phyloP scores from a whole-genome alignment of 2,888 invertebrate genomes.

The Cyaniris semiargus region DNA sequence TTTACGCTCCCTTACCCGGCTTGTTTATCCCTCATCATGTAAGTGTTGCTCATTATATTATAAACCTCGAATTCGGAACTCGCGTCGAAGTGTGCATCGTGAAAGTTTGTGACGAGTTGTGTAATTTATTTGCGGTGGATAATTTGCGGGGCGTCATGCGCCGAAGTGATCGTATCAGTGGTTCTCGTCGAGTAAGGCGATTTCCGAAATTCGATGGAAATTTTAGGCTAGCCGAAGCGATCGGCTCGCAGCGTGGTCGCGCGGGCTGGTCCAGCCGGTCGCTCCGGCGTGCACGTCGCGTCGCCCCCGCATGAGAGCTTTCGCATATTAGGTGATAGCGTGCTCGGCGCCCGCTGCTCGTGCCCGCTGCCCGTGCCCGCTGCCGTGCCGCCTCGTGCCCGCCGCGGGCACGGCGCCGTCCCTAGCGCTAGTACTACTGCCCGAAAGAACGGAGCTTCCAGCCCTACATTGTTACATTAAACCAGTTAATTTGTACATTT shows the following conservation, averaged over 20 bases:
- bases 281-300: constrained; percentile 49
- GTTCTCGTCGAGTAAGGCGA: constrained; percentile 57
- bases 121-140: constrained; percentile 42
- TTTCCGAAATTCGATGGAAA: constrained; percentile 76
- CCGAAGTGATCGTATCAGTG: constrained; percentile 46
- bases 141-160: constrained; percentile 37
- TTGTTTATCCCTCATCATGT: constrained; percentile 79
- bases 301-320: constrained; percentile 64
- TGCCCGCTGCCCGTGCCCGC: constrained; percentile 48
- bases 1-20: constrained; percentile 75
- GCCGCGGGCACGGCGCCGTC: constrained; percentile 44
- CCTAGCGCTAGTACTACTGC: constrained; percentile 51
- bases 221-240: constrained; percentile 61
- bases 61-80: constrained; percentile 75
- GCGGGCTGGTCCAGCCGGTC: constrained; percentile 51
- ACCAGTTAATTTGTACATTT: background rate
- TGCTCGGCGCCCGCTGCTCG: constrained; percentile 51
- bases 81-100: constrained; percentile 69
- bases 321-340: constrained; percentile 53
- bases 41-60: constrained; percentile 78
- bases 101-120: constrained; percentile 75
- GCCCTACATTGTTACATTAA: background rate
- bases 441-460: constrained; percentile 59
- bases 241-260: constrained; percentile 61
- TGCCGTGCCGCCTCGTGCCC: constrained; percentile 48